These are phyloP conservation scores for Mastomys natalensis DNA, from an alignment of 2,113 vertebrate species.

Conservation along the genomic window DNA sequence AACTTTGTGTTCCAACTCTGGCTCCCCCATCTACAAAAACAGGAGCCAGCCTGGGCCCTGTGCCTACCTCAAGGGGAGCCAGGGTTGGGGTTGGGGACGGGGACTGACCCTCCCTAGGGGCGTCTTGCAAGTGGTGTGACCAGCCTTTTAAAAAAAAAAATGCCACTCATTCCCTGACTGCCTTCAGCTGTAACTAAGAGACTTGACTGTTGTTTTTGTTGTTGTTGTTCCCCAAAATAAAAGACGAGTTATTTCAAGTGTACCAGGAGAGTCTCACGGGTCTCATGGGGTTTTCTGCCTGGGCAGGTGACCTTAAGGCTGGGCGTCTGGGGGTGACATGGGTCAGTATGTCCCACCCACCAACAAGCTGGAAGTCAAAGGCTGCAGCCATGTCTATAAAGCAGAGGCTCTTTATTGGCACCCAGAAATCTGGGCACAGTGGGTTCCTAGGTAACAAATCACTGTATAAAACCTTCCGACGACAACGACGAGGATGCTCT, in stretches of 20 bases:
- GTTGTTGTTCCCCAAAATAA: background rate
- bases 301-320: background rate
- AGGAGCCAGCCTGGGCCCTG: background rate
- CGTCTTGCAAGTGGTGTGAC: background rate
- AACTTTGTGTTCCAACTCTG: rapidly evolving
- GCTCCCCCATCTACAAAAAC: background rate
- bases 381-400: slow-evolving; percentile 74
- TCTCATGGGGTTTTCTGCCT: background rate
- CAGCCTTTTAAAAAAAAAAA: background rate
- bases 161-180: background rate
- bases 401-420: slow-evolving; percentile 86
- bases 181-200: background rate
- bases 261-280: background rate
- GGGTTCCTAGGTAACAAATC: slow-evolving; percentile 81
- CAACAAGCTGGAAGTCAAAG: background rate
- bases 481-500: slow-evolving; percentile 60
- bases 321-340: no score
- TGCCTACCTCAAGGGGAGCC: slow-evolving; percentile 21
- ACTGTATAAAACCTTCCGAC: slow-evolving; percentile 83
- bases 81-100: rapidly evolving
- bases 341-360: background rate
- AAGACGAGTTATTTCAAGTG: background rate
- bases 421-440: slow-evolving; percentile 74
- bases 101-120: rapidly evolving
- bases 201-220: background rate